Evolutionary conservation across 1,140 invertebrate genomes (phyloP).

Genomic region (Megalonaias nervosa): DNA sequence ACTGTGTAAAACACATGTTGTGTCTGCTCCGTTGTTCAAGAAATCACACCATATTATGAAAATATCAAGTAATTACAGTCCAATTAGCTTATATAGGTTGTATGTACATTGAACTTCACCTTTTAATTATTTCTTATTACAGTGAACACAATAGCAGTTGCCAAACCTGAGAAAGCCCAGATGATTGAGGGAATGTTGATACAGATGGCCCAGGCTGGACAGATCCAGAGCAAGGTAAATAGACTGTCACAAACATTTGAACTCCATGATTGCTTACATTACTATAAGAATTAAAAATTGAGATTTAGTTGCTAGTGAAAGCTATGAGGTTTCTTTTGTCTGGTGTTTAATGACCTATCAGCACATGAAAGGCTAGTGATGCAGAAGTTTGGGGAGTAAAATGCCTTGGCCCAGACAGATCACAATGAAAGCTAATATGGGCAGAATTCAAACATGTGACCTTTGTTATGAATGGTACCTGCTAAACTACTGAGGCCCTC

Average conservation of each 20-base stretch:
- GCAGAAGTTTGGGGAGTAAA: no score
- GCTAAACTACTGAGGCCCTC: no score
- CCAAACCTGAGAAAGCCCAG: conserved; percentile 95
- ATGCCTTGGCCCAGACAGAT: no score
- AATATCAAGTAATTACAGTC: not conserved
- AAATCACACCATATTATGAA: not conserved
- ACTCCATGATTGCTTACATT: not conserved
- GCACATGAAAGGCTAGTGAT: no score
- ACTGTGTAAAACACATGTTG: not conserved
- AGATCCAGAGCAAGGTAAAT: conserved; percentile 68
- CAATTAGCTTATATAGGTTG: not conserved
- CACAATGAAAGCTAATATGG: no score
- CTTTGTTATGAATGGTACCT: no score
- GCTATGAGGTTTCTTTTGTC: no score
- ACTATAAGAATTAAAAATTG: no score
- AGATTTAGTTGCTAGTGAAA: no score
- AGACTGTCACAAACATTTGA: not conserved
- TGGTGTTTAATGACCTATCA: no score
- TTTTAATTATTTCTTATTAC: conserved; percentile 61
- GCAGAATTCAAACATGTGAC: no score
- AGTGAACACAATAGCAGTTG: conserved; percentile 95
- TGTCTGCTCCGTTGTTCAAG: not conserved
- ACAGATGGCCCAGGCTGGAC: conserved; percentile 82
- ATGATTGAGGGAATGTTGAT: conserved; percentile 95
- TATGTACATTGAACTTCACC: not conserved